A percentile compares a stretch with the other conserved stretches of the same genome.
Conservation (phyloP, 2,797 vertebrate genomes). For the Hylomyscus alleni region DNA sequence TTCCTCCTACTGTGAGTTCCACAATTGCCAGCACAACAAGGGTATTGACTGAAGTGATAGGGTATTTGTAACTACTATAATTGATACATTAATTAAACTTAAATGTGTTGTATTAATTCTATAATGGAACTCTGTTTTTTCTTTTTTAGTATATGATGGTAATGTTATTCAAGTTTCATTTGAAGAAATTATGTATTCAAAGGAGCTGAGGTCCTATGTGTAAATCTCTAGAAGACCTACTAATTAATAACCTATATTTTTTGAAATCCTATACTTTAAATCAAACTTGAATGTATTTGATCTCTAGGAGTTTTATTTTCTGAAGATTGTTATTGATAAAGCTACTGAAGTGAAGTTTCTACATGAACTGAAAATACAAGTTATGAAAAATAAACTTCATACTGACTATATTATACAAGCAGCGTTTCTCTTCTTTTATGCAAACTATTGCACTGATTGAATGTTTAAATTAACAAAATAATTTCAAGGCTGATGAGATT, state of each 20-base stretch:
- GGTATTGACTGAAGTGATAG: background rate
- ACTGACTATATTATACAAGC: background rate
- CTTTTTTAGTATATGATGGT: background rate
- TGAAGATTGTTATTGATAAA: conserved; percentile 35
- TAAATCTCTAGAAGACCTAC: background rate
- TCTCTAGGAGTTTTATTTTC: conserved; percentile 33
- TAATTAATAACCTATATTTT: background rate
- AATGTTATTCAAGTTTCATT: background rate
- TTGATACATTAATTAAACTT: background rate
- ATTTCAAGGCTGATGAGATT: background rate
- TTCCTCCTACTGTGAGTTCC: background rate
- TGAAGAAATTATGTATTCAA: background rate
- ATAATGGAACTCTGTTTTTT: background rate
- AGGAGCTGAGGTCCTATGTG: background rate
- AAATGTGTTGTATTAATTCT: background rate
- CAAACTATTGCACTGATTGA: background rate
- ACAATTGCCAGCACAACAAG: background rate
- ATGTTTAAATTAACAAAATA: conserved; percentile 38
- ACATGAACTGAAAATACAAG: conserved; percentile 34
- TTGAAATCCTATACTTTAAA: background rate
- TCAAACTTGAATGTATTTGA: conserved; percentile 1
- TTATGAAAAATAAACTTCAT: background rate
- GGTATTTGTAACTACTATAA: background rate
- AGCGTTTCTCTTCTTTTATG: background rate
- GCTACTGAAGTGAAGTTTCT: conserved; percentile 7